Base-by-base conservation (phyloP, 2,113 vertebrate genomes). In the Trichomycterus rosablanca region DNA sequence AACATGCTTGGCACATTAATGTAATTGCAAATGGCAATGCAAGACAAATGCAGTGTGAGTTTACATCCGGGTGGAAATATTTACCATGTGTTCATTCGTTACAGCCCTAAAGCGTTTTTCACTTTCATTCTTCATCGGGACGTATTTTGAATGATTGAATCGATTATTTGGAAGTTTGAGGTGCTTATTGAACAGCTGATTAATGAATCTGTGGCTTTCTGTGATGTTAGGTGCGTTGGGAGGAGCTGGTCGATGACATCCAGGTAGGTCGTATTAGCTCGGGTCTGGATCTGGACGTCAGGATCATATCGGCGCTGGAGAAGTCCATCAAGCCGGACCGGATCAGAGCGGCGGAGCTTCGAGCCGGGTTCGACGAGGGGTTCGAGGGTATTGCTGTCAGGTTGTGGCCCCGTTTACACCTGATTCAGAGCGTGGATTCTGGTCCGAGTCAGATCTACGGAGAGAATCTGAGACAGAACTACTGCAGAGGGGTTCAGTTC, bases 341-440 rank as follows among this genome's bases (percentile, higher is more conserved):
- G 0, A 2, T 35, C 8, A 83, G 93, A 62, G 94, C 91, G 0
- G 72, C 80, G 0, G 78, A 90, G 49, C 78, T 97, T 7, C 66
- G 12, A 34, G 72, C 74, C 0, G 83, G 87, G 58, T 86, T 92
- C 0, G 53, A 83, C 53, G 56, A 61, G 0, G 89, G 94, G 18
- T 89, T 91, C n/a, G 57, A 69, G 63, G 92, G 90, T 42, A 83
- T 97, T 12, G 89, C 78, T 43, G 83, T 44, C 49, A 81, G 89
- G 4, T 74, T 97, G 6, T 97, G 93, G 95, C 92, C 93, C 0
- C 74, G 74, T 59, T 86, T 97, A 59, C 81, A 89, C 71, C 83
- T 92, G 80, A 86, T 92, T 74, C 81, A 94, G 67, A 83, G 86
- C 1, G 77, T 89, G 55, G 90, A 91, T 11, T 86, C 88, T 0